Evolutionary conservation across 2,797 vertebrate genomes (phyloP), one percentile per base, ranked within the genome.

Genomic region (Dendrocincla tyrannina): DNA sequence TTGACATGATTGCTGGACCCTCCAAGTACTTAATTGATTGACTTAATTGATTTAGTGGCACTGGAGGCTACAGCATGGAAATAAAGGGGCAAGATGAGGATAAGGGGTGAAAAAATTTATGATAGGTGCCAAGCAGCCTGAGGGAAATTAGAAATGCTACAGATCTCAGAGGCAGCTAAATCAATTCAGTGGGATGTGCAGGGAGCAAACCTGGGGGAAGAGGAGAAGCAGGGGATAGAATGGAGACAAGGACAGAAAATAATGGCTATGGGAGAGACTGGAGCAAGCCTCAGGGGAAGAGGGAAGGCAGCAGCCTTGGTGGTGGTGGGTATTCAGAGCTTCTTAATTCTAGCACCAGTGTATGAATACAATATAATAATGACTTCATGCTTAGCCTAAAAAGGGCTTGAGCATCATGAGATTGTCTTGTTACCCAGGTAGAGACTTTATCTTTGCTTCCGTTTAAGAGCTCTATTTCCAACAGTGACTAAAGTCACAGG

Each of bases 21-120:
- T 96, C 96, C 94, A 89, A 97, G 95, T 97, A 96, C 93, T 97
- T 97, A 97, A 97, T 97, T 97, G 96, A 97, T 97, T 95, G 93
- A 64, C 92, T 95, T 97, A 97, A 97, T 96, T 97, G 96, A 97
- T 97, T 97, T 95, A 95, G 93, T 95, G 94, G 94, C 85, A 97
- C 95, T 96, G 87, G 95, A 96, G 96, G 96, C 94, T 96, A 89
- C 80, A 93, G 92, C 82, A 27, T 95, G 90, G 91, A 95, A 95
- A 95, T 93, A 92, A 91, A 94, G 94, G 92, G 93, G 91, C 91
- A 96, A 85, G 78, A 94, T 63, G 90, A 95, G 86, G 86, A 95
- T 96, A 94, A 95, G 94, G 91, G 90, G 94, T 95, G 96, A 96
- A 95, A 91, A 95, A 93, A 95, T 97, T 96, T 97, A 97, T 97